Percentiles rank a stretch among this genome's conserved stretches.
These are phyloP conservation scores for Callinectes sapidus DNA, from an alignment of 2,888 invertebrate species.

Conservation along the genomic window DNA sequence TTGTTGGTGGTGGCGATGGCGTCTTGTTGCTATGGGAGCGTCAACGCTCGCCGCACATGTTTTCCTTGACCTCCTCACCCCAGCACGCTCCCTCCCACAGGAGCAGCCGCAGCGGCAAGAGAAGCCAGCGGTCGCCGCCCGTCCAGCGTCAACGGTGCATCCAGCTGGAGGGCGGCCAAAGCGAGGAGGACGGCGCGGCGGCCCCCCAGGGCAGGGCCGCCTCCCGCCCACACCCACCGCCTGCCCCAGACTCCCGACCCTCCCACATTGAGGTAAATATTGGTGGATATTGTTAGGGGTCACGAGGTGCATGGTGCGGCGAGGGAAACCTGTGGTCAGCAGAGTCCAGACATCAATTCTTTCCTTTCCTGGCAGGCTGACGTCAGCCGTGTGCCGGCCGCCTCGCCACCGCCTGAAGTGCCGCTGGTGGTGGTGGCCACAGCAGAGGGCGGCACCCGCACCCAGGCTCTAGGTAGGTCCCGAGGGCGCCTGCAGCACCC, in stretches of 20 bases:
- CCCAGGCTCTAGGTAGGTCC: slow-evolving; percentile 54
- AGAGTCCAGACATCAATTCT: background rate
- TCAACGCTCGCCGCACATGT: no score
- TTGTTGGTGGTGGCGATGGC: background rate
- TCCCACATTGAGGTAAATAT: slow-evolving; percentile 21
- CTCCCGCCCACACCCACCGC: slow-evolving; percentile 47
- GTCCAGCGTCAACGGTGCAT: slow-evolving; percentile 67
- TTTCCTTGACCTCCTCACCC: background rate
- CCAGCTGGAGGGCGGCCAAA: slow-evolving; percentile 52
- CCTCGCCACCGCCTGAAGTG: slow-evolving; percentile 57
- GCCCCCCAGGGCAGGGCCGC: slow-evolving; percentile 46
- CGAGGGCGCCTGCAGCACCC: slow-evolving; percentile 42
- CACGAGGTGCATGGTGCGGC: background rate
- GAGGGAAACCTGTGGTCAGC: background rate
- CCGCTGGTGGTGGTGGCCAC: slow-evolving; percentile 66
- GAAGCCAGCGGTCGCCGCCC: slow-evolving; percentile 58
- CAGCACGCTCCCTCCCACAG: slow-evolving; percentile 38
- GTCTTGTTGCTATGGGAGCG: background rate
- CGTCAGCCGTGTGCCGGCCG: slow-evolving; percentile 57
- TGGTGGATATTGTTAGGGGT: background rate
- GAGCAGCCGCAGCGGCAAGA: slow-evolving; percentile 63
- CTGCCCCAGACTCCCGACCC: slow-evolving; percentile 35
- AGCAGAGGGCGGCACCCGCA: slow-evolving; percentile 66
- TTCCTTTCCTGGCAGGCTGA: slow-evolving; percentile 35
- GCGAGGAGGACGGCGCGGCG: slow-evolving; percentile 62